Conservation (phyloP, 2,797 vertebrate genomes). For the Parauchenoglanis punctatus region DNA sequence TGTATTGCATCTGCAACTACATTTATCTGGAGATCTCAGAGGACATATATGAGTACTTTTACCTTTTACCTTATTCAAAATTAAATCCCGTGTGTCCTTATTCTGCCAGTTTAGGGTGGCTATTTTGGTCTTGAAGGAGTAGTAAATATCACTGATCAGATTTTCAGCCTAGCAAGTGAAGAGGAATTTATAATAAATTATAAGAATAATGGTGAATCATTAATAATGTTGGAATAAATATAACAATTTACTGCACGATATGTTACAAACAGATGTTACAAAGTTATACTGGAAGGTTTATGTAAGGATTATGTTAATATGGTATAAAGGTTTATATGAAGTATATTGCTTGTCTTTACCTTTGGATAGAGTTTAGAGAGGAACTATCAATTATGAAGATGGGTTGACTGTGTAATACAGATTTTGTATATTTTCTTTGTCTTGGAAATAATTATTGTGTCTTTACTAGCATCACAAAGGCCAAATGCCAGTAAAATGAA, state of each 20-base stretch:
- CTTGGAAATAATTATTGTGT: neutral
- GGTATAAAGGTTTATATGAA: neutral
- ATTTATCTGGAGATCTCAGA: neutral
- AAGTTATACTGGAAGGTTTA: neutral
- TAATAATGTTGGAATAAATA: neutral
- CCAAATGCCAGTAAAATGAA: neutral
- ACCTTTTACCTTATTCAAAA: conserved; percentile 71
- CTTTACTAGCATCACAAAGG: neutral
- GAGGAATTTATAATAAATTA: neutral
- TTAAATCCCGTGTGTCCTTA: conserved; percentile 47
- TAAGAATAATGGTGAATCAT: neutral
- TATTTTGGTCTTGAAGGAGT: conserved; percentile 69
- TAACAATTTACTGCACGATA: neutral
- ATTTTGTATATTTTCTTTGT: neutral
- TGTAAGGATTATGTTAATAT: neutral
- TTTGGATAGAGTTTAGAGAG: neutral
- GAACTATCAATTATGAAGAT: neutral
- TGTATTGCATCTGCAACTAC: neutral
- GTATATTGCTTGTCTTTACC: neutral
- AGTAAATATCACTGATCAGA: conserved; percentile 69
- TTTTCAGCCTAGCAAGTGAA: conserved; percentile 68
- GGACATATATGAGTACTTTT: neutral
- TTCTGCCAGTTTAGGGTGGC: conserved; percentile 68
- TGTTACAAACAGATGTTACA: neutral
- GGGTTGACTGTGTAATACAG: neutral